Evolutionary conservation across 64 coral and sea anemone species (phyloP).

Genomic region (Trachythela sp.): DNA sequence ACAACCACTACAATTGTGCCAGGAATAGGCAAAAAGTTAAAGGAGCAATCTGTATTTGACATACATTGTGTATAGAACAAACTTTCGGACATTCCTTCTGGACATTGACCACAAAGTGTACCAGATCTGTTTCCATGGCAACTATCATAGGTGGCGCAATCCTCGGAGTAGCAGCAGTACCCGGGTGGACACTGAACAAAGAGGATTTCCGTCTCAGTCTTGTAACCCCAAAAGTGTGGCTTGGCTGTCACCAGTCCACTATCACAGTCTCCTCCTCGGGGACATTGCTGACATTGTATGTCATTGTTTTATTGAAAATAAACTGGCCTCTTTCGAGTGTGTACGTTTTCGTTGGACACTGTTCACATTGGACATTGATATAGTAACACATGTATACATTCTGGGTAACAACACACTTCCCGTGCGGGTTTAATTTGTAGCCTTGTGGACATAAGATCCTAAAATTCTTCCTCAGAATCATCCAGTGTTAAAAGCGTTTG

Average conservation of each 20-base stretch:
- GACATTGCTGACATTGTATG: background rate
- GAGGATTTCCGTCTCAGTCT: background rate
- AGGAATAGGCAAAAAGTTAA: too few relatives aligned
- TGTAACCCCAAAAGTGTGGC: background rate
- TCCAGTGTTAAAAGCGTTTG: background rate
- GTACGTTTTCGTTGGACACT: background rate
- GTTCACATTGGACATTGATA: background rate
- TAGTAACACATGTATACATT: background rate
- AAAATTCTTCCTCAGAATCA: background rate
- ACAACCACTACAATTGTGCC: background rate
- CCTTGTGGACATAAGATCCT: background rate
- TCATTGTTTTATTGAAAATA: background rate
- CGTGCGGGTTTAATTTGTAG: background rate
- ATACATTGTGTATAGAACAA: background rate
- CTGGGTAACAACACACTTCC: background rate
- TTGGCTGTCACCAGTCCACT: background rate
- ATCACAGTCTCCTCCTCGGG: background rate
- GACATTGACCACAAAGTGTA: background rate
- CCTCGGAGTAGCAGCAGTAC: background rate
- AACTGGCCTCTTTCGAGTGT: background rate
- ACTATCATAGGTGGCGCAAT: background rate
- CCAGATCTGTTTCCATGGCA: constrained; percentile 8
- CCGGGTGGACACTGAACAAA: background rate
- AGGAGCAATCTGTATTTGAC: background rate
- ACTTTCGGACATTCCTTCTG: background rate